Evolutionary conservation across 1,140 invertebrate genomes (phyloP).

Genomic region (Bombus haemorrhoidalis): DNA sequence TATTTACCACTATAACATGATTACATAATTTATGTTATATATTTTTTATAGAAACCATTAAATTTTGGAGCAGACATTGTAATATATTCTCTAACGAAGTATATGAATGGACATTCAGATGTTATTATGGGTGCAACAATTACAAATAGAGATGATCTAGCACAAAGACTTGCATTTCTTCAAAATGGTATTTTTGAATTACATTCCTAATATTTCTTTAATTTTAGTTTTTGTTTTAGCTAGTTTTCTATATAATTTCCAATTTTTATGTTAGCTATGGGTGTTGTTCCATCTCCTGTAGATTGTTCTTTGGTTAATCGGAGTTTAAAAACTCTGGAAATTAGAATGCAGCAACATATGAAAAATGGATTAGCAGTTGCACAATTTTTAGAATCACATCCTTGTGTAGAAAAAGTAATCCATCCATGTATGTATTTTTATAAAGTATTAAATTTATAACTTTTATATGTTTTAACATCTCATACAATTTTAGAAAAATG

Average conservation of each 20-base stretch:
- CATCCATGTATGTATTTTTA: constrained; percentile 88
- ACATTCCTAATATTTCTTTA: neutral
- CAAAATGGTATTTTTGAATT: constrained; percentile 90
- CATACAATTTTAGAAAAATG: neutral
- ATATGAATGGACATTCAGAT: constrained; percentile 99
- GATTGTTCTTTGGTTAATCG: constrained; percentile 97
- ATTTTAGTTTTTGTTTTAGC: neutral
- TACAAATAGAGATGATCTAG: constrained; percentile 89
- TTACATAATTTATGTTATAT: neutral
- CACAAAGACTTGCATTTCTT: constrained; percentile 89
- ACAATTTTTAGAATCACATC: constrained; percentile 90
- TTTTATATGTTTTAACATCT: neutral
- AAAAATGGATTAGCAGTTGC: constrained; percentile 90
- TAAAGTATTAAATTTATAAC: neutral
- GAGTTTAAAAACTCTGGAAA: constrained; percentile 95
- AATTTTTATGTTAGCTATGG: constrained; percentile 86
- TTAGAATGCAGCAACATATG: constrained; percentile 96
- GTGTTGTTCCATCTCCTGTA: constrained; percentile 97
- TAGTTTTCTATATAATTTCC: neutral
- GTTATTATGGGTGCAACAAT: constrained; percentile 97
- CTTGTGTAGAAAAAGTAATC: constrained; percentile 90
- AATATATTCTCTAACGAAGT: constrained; percentile 97
- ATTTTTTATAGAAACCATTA: constrained; percentile 88
- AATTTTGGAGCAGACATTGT: constrained; percentile 95
- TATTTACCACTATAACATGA: neutral